Conservation (phyloP, 1,140 invertebrate genomes). For the Fopius arisanus region DNA sequence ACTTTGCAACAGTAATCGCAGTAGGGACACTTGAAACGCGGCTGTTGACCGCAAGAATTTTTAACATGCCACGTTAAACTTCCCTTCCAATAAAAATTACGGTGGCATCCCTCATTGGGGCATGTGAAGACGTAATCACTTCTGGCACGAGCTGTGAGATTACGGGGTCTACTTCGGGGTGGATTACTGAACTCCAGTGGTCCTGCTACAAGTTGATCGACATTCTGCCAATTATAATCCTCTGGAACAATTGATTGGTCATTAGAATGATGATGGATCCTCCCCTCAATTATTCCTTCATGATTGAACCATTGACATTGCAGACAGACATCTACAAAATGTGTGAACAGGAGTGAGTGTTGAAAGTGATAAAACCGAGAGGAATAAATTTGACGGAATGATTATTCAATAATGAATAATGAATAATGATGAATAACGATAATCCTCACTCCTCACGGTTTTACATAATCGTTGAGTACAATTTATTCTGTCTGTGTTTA, state of each 20-base stretch:
- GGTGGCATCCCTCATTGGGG: constrained; percentile 24
- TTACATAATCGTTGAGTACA: not conserved
- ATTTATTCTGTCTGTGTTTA: not conserved
- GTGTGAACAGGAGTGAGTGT: not conserved
- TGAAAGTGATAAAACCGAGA: not conserved
- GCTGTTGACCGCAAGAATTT: constrained; percentile 38
- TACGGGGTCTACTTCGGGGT: not conserved
- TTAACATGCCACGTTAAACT: constrained; percentile 19
- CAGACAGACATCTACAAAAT: not conserved
- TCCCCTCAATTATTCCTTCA: too few relatives aligned
- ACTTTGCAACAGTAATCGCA: constrained; percentile 63
- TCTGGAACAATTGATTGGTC: not conserved
- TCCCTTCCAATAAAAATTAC: constrained; percentile 25
- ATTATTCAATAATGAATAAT: not conserved
- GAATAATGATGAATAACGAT: not conserved
- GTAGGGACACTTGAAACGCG: constrained; percentile 76
- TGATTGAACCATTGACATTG: too few relatives aligned
- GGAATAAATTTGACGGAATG: not conserved
- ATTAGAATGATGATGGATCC: not conserved
- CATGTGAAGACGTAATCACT: constrained; percentile 20
- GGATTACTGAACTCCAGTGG: not conserved
- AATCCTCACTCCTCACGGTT: not conserved
- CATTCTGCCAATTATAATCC: not conserved
- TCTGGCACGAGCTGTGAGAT: not conserved
- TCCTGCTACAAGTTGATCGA: not conserved